Evolutionary conservation across 2,797 vertebrate genomes (phyloP).

Genomic region (Dallia pectoralis): DNA sequence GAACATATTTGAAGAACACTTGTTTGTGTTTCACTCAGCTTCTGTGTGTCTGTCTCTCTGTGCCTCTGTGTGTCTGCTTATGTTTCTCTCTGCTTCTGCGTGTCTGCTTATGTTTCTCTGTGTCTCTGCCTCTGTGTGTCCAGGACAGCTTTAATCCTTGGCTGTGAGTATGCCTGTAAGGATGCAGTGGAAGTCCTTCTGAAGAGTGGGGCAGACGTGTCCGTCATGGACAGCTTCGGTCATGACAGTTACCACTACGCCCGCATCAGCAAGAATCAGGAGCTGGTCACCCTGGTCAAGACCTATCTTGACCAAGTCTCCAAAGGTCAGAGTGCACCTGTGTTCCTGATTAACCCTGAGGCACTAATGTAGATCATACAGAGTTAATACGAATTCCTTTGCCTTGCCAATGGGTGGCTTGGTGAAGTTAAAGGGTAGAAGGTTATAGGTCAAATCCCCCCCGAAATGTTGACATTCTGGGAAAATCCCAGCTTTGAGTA

Average conservation of each 20-base stretch:
- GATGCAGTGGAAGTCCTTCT: slow-evolving; percentile 92
- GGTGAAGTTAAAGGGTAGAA: too few species aligned
- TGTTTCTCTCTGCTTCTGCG: not conserved
- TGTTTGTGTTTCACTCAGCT: not conserved
- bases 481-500: too few species aligned
- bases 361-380: not conserved
- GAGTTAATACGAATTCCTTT: not conserved
- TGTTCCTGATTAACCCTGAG: not conserved
- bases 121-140: slow-evolving; percentile 4
- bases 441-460: too few species aligned
- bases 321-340: slow-evolving; percentile 74
- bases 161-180: slow-evolving; percentile 91
- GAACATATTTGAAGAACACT: too few species aligned
- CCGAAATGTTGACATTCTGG: too few species aligned
- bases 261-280: slow-evolving; percentile 86
- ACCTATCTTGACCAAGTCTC: slow-evolving; percentile 77
- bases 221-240: slow-evolving; percentile 79
- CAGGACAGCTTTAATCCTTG: slow-evolving; percentile 91
- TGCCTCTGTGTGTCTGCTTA: not conserved
- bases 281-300: slow-evolving; percentile 83
- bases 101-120: slow-evolving; percentile 1
- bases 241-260: slow-evolving; percentile 91
- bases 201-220: slow-evolving; percentile 80
- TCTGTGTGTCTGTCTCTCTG: not conserved
- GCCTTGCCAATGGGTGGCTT: too few species aligned